Evolutionary conservation across 2,797 vertebrate species (phyloP).

Genomic region (Jordanella pulchra): DNA sequence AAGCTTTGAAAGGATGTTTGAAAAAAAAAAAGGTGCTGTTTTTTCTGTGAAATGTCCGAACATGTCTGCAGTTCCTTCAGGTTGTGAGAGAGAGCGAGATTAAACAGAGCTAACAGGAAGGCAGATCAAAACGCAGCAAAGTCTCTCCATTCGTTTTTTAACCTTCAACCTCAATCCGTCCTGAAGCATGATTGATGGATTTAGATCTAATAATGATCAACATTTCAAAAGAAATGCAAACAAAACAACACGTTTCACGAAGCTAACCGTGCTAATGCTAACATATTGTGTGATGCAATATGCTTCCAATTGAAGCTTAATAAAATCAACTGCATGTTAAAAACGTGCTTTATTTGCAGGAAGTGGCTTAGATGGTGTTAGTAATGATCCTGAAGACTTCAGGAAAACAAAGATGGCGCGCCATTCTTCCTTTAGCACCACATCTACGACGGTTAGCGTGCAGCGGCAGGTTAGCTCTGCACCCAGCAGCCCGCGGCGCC

Average conservation of each 20-base stretch:
- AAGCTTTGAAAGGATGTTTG: too few relatives aligned
- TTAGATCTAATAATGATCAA: neutral
- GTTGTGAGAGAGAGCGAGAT: neutral
- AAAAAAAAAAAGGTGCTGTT: neutral
- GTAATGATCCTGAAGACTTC: conserved; percentile 27
- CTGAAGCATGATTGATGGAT: neutral
- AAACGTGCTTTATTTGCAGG: conserved; percentile 10
- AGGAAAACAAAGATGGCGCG: conserved; percentile 76
- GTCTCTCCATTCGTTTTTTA: neutral
- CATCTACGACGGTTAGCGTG: conserved; percentile 62
- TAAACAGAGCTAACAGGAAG: neutral
- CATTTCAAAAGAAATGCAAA: neutral
- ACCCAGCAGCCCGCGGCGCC: conserved; percentile 82
- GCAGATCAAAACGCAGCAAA: neutral
- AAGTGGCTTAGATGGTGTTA: conserved; percentile 13
- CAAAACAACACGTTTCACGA: neutral
- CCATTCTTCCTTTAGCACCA: conserved; percentile 80
- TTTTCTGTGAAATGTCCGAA: neutral
- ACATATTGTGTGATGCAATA: neutral
- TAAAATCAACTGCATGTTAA: neutral
- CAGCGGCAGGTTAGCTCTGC: conserved; percentile 84
- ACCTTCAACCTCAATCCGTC: too few relatives aligned
- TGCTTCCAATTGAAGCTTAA: neutral
- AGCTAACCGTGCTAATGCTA: neutral
- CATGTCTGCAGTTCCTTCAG: neutral